phyloP scores from a whole-genome alignment of 2,888 invertebrate species.

The Ametastegia equiseti region DNA sequence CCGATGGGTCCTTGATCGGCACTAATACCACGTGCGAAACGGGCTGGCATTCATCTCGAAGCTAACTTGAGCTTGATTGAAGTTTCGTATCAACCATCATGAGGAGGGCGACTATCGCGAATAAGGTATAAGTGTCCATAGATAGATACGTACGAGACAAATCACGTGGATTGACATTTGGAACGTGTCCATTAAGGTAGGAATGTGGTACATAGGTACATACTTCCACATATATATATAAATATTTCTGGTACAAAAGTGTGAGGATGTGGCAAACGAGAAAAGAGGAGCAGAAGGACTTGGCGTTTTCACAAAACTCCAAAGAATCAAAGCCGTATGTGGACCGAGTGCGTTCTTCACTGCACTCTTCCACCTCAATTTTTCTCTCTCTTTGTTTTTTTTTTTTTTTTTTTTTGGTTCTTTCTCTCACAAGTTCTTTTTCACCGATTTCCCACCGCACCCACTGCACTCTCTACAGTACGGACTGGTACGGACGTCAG shows the following conservation, averaged over 20 bases:
- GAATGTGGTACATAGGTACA: background rate
- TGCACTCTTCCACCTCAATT: background rate
- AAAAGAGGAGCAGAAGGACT: background rate
- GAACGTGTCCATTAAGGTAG: conserved; percentile 1
- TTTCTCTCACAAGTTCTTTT: conserved; percentile 21
- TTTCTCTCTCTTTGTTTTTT: background rate
- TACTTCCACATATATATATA: background rate
- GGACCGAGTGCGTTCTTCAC: background rate
- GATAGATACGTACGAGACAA: background rate
- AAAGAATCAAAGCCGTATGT: conserved; percentile 16
- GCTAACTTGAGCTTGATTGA: background rate
- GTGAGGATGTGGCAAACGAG: background rate
- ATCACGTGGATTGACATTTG: background rate
- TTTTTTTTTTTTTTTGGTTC: background rate
- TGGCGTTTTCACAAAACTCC: background rate
- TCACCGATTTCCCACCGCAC: conserved; percentile 7
- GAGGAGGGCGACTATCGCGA: background rate
- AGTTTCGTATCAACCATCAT: background rate
- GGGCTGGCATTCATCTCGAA: background rate
- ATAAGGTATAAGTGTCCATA: too few species aligned
- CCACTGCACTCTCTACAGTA: too few species aligned
- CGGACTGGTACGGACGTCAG: background rate
- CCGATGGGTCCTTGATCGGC: conserved; percentile 8
- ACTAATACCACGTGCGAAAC: background rate
- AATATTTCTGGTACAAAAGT: too few species aligned